Percentiles rank a stretch among this genome's conserved stretches.
Evolutionary conservation across 2,113 vertebrate genomes (phyloP).

Genomic region (Dolichallabes microphthalmus): DNA sequence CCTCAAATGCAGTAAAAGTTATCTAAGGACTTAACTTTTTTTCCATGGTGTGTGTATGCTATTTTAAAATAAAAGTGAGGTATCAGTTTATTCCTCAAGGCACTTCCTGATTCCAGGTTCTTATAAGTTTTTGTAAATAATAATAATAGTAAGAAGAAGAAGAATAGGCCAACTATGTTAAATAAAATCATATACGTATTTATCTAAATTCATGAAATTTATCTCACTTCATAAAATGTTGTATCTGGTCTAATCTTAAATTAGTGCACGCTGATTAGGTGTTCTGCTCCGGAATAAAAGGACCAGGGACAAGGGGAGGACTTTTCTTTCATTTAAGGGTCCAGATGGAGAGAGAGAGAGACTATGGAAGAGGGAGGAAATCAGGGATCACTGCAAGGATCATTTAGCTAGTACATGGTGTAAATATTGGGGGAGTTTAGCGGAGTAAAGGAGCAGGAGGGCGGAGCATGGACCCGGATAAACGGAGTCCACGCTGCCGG

Average conservation of each 20-base stretch:
- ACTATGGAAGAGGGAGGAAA: constrained; percentile 32
- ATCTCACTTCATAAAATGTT: background rate
- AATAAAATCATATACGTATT: background rate
- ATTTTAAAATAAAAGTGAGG: background rate
- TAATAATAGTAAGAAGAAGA: background rate
- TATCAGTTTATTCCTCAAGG: background rate
- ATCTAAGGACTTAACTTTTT: background rate
- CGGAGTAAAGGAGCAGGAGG: constrained; percentile 57
- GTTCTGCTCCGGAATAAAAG: background rate
- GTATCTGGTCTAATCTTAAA: background rate
- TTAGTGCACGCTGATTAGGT: background rate
- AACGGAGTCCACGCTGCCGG: constrained; percentile 77
- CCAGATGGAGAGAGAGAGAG: constrained; percentile 43
- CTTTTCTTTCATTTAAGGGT: background rate
- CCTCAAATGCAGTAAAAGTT: background rate
- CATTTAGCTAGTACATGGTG: constrained; percentile 75
- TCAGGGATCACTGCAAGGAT: constrained; percentile 65
- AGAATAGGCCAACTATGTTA: background rate
- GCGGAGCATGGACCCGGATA: constrained; percentile 59
- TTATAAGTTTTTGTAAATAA: background rate
- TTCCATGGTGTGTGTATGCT: background rate
- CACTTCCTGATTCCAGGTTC: background rate
- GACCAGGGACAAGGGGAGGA: background rate
- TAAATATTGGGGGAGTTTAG: constrained; percentile 76
- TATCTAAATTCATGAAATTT: background rate